Evolutionary conservation across 2,797 vertebrate genomes (phyloP).

Genomic region (Lycodopsis pacificus): DNA sequence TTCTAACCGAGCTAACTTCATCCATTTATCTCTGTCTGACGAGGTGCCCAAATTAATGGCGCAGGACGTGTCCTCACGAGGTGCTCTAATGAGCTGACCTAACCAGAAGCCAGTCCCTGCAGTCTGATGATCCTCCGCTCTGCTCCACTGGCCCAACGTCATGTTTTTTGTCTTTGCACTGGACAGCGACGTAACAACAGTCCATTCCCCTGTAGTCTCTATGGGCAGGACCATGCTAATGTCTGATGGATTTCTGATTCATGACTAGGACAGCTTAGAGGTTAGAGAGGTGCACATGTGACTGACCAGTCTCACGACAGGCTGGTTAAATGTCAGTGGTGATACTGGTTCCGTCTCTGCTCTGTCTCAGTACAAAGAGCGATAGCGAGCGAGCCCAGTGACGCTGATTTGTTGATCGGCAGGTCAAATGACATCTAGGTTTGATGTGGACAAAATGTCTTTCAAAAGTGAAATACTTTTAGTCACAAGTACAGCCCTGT

Average conservation of each 20-base stretch:
- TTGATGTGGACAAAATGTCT: too few relatives aligned
- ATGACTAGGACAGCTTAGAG: not conserved
- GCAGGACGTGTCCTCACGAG: conserved; percentile 61
- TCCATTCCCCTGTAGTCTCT: not conserved
- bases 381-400: too few relatives aligned
- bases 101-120: conserved; percentile 21
- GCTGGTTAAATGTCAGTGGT: not conserved
- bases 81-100: conserved; percentile 43
- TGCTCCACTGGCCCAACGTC: not conserved
- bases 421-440: too few relatives aligned
- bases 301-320: not conserved
- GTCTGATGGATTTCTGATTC: conserved; percentile 4
- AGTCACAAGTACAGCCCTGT: too few relatives aligned
- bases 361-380: too few relatives aligned
- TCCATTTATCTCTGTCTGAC: conserved; percentile 50
- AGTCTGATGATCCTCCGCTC: conserved; percentile 18
- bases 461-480: too few relatives aligned
- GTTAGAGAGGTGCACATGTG: not conserved
- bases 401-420: too few relatives aligned
- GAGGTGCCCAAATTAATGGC: conserved; percentile 48
- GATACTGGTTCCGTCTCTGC: not conserved
- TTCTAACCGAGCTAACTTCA: conserved; percentile 26
- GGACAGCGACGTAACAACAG: conserved; percentile 10
- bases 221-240: not conserved
- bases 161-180: conserved; percentile 9